Percentiles rank a stretch among this genome's conserved stretches.
These are phyloP conservation scores for Drosophila repletoides DNA, from an alignment of 1,140 invertebrate species.

Conservation along the genomic window DNA sequence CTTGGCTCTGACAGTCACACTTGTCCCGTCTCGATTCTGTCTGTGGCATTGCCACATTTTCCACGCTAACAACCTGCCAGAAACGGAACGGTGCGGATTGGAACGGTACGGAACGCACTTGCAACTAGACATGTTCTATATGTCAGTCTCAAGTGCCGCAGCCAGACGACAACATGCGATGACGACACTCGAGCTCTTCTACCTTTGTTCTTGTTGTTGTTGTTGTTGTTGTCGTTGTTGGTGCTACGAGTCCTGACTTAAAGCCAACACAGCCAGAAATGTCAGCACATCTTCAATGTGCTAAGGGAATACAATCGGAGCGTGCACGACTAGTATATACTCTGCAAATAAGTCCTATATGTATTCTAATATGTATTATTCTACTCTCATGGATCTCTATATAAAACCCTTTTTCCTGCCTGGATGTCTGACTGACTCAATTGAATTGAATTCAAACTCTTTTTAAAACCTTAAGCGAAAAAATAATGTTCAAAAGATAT, in stretches of 20 bases:
- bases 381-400: too few species aligned
- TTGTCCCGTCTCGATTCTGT: background rate
- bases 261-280: slow-evolving; percentile 19
- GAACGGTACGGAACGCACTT: too few species aligned
- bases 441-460: too few species aligned
- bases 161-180: slow-evolving; percentile 55
- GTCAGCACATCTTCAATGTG: slow-evolving; percentile 24
- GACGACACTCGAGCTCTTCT: slow-evolving; percentile 24
- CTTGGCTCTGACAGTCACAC: background rate
- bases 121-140: slow-evolving; percentile 62
- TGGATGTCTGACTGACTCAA: too few species aligned
- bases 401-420: too few species aligned
- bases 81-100: too few species aligned
- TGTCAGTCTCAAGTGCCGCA: slow-evolving; percentile 70
- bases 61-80: slow-evolving; percentile 50
- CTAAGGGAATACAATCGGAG: slow-evolving; percentile 2
- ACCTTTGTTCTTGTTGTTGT: slow-evolving; percentile 28
- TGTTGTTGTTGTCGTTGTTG: slow-evolving; percentile 22
- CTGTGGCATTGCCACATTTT: slow-evolving; percentile 27
- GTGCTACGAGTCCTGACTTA: slow-evolving; percentile 4
- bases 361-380: too few species aligned
- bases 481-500: too few species aligned
- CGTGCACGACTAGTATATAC: background rate
- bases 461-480: too few species aligned
- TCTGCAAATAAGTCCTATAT: background rate